phyloP scores from a whole-genome alignment of 1,140 invertebrate genomes.

The Cardiocondyla obscurior region DNA sequence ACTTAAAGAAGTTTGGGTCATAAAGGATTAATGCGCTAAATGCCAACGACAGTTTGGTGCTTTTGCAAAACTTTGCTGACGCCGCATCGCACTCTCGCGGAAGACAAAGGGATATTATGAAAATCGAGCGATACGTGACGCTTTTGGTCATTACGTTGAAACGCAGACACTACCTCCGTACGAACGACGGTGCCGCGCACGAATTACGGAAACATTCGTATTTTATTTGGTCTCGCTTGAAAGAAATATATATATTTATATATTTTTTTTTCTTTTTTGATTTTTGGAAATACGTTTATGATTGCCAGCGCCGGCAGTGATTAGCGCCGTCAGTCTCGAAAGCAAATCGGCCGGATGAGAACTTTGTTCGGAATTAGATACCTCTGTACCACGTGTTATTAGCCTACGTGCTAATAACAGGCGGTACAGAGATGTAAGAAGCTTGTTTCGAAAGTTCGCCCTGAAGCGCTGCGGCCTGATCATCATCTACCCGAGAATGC shows the following conservation, averaged over 20 bases:
- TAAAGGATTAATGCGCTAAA: constrained; percentile 43
- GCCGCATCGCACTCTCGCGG: neutral
- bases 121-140: neutral
- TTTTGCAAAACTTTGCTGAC: constrained; percentile 13
- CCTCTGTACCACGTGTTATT: neutral
- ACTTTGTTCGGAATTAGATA: constrained; percentile 5
- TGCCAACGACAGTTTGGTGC: constrained; percentile 18
- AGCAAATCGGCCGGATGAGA: neutral
- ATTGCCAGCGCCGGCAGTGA: neutral
- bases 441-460: constrained; percentile 37
- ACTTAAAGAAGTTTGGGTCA: constrained; percentile 34
- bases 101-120: constrained; percentile 2
- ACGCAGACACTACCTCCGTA: neutral
- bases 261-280: neutral
- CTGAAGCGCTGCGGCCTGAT: constrained; percentile 52
- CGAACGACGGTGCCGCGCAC: too few relatives aligned
- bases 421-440: constrained; percentile 14
- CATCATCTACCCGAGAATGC: constrained; percentile 58
- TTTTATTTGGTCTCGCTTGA: neutral
- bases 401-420: constrained; percentile 30
- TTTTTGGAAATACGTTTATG: neutral
- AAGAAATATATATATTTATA: neutral
- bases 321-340: neutral
- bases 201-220: neutral
- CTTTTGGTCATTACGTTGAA: neutral